Percentiles rank a stretch among this genome's conserved stretches.
These are phyloP conservation scores for Mustela erminea DNA, from an alignment of 2,797 vertebrate genomes.

Conservation along the genomic window DNA sequence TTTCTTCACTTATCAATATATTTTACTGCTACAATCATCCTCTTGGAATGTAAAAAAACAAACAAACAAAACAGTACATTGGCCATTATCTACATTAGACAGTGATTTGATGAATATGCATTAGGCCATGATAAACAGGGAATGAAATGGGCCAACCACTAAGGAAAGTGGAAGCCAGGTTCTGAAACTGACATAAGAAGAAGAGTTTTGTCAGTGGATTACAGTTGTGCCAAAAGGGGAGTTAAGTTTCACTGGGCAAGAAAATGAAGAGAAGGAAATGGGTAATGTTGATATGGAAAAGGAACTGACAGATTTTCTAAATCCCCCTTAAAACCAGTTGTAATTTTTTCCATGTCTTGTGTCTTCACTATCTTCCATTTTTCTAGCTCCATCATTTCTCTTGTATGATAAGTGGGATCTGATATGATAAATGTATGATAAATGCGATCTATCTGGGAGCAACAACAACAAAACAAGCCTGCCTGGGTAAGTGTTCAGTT, in stretches of 20 bases:
- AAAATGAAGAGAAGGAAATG: constrained; percentile 54
- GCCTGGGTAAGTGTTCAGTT: not conserved
- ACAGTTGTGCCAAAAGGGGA: not conserved
- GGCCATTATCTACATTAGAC: not conserved
- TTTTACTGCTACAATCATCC: not conserved
- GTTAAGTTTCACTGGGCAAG: constrained; percentile 62
- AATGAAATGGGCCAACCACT: not conserved
- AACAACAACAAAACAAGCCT: not conserved
- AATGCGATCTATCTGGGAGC: not conserved
- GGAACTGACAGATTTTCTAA: constrained; percentile 46
- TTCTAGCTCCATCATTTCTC: not conserved
- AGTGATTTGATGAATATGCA: not conserved
- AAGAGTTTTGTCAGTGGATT: not conserved
- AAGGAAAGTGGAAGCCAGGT: not conserved
- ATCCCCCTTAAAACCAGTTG: constrained; percentile 51
- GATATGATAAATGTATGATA: not conserved
- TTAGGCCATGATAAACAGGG: not conserved
- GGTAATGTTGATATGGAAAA: constrained; percentile 33
- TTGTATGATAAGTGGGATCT: not conserved
- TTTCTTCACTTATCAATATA: not conserved
- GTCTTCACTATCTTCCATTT: not conserved
- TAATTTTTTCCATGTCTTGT: constrained; percentile 39
- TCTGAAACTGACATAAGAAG: constrained; percentile 54
- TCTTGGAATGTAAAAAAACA: constrained; percentile 13
- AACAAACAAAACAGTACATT: not conserved